Evolutionary conservation across 2,797 vertebrate genomes (phyloP), one percentile per base, ranked within the genome.

Genomic region (Melanogrammus aeglefinus): DNA sequence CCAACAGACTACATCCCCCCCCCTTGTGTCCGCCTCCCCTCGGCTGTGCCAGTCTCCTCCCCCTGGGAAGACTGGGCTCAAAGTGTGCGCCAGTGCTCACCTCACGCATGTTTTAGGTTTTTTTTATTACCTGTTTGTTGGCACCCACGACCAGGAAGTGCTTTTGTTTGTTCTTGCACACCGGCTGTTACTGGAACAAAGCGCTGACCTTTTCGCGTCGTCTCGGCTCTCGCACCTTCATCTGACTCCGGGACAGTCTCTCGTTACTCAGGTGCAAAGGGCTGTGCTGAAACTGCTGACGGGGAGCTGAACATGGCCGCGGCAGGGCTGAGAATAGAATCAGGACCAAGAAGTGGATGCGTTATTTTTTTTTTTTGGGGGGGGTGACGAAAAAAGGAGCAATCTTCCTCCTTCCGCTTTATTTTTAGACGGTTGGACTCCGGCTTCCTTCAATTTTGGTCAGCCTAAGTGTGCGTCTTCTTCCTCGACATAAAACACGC

Each of bases 381-480:
- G 31, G 31, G 29, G 2, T 2, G 3, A 8, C 8, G 6, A n/a
- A n/a, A 27, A 27, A 86, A 82, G 84, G 89, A 90, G 86, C 80
- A 73, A 84, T 88, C 86, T 88, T 86, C 82, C 83, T 70, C 47
- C 47, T 57, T 18, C 77, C 85, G 27, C 80, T 81, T 80, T 92
- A 90, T 92, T 92, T 92, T 89, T 90, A 91, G 89, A 83, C 13
- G 18, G 71, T 88, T 86, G 89, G 84, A 89, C 79, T 91, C 76
- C 74, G 85, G 86, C 84, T 89, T 92, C 90, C 91, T 91, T 92
- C 87, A 92, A 90, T 90, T 92, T 92, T 91, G 88, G 89, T 79
- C 81, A 91, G 83, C 16, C 92, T 93, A 92, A 92, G 92, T 93
- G 84, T 91, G 86, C 63, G 85, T 90, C 84, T 81, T 90, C 83